Evolutionary conservation across 2,797 vertebrate genomes (phyloP).

Genomic region (Darevskia mixta): DNA sequence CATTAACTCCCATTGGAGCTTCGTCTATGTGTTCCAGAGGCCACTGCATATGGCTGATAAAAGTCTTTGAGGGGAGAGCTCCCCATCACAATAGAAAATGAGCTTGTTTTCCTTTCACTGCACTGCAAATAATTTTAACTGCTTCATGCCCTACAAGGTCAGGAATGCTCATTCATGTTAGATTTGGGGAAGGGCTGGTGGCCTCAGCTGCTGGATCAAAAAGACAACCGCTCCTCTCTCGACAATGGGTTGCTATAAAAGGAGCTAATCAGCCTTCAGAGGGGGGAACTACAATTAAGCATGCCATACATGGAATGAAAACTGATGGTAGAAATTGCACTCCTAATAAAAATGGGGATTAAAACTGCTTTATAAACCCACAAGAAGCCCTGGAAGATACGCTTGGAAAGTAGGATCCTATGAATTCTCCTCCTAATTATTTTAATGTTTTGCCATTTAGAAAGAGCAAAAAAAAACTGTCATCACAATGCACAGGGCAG

Average conservation of each 20-base stretch:
- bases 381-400: neutral
- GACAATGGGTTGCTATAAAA: neutral
- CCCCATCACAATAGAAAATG: neutral
- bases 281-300: neutral
- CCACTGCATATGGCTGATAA: neutral
- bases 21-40: neutral
- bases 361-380: neutral
- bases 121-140: conserved; percentile 1
- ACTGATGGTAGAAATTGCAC: neutral
- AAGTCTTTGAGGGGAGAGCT: neutral
- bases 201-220: neutral
- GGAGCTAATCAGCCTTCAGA: neutral
- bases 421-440: neutral
- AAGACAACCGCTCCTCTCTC: neutral
- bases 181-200: neutral
- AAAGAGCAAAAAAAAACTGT: neutral
- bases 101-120: neutral
- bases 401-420: neutral
- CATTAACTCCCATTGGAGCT: conserved; percentile 1
- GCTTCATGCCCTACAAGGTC: neutral
- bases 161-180: neutral
- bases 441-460: neutral
- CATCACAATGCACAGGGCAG: neutral
- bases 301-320: neutral
- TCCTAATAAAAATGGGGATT: neutral